Evolutionary conservation across 2,113 vertebrate genomes (phyloP).

Genomic region (Notiomystis cincta): DNA sequence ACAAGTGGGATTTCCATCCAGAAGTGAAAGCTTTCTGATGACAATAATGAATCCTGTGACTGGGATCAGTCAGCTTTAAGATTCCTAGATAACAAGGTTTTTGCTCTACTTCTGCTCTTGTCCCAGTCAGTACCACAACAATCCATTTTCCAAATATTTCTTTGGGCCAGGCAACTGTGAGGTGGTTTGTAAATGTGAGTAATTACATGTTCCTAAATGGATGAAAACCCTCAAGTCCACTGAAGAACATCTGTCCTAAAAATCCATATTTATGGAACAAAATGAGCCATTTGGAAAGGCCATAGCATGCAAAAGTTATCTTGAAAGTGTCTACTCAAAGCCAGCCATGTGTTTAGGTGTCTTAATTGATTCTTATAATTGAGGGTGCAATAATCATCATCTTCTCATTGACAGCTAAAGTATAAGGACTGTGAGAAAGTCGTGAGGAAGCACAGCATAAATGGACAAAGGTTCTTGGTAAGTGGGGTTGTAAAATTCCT

Average conservation of each 20-base stretch:
- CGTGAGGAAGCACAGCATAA: slow-evolving; percentile 80
- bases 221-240: background rate
- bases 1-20: background rate
- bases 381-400: background rate
- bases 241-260: background rate
- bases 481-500: slow-evolving; percentile 51
- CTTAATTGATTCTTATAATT: background rate
- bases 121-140: background rate
- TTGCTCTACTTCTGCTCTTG: background rate
- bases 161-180: background rate
- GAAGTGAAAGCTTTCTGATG: background rate
- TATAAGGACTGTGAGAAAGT: slow-evolving; percentile 88
- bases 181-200: background rate
- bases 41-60: background rate
- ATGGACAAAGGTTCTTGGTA: slow-evolving; percentile 89
- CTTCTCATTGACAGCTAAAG: slow-evolving; percentile 72
- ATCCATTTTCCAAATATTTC: background rate
- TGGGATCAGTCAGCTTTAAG: background rate
- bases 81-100: background rate
- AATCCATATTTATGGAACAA: background rate
- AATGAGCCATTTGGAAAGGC: background rate
- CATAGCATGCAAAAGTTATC: background rate
- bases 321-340: background rate
- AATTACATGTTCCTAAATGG: background rate
- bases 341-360: background rate